Percentiles rank a stretch among this genome's conserved stretches.
These are phyloP conservation scores for Hydrozoanthus gracilis DNA, from an alignment of 92 coral and sea anemone genomes.

Conservation along the genomic window DNA sequence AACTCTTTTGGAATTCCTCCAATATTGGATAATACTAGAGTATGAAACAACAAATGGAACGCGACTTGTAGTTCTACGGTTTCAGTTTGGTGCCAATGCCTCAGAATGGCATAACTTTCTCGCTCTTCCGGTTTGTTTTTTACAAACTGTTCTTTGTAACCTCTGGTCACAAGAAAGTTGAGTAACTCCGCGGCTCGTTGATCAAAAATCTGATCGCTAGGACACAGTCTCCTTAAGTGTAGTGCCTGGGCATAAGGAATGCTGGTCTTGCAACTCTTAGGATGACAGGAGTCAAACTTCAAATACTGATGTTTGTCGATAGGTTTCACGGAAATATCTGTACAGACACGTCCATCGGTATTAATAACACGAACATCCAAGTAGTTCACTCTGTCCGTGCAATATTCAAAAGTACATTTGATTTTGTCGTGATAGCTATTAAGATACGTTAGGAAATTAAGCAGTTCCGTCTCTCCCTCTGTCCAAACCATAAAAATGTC, in stretches of 20 bases:
- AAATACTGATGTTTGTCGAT: conserved; percentile 17
- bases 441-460: background rate
- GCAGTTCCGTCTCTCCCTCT: conserved; percentile 20
- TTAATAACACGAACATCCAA: conserved; percentile 13
- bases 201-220: too few relatives aligned
- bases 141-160: too few relatives aligned
- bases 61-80: background rate
- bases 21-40: background rate
- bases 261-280: too few relatives aligned
- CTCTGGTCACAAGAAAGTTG: background rate
- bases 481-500: conserved; percentile 50
- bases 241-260: conserved; percentile 7
- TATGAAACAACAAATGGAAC: conserved; percentile 9
- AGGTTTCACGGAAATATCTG: conserved; percentile 30
- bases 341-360: background rate
- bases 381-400: background rate
- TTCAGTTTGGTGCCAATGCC: too few relatives aligned
- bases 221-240: background rate
- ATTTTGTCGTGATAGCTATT: conserved; percentile 21
- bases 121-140: conserved; percentile 6
- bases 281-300: conserved; percentile 11
- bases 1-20: too few relatives aligned
- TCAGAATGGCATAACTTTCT: conserved; percentile 22
- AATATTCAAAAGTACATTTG: background rate
- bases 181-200: too few relatives aligned